A percentile compares a stretch with the other conserved stretches of the same genome.
Evolutionary conservation across 1,140 invertebrate genomes (phyloP).

Genomic region (Drosophila miranda): DNA sequence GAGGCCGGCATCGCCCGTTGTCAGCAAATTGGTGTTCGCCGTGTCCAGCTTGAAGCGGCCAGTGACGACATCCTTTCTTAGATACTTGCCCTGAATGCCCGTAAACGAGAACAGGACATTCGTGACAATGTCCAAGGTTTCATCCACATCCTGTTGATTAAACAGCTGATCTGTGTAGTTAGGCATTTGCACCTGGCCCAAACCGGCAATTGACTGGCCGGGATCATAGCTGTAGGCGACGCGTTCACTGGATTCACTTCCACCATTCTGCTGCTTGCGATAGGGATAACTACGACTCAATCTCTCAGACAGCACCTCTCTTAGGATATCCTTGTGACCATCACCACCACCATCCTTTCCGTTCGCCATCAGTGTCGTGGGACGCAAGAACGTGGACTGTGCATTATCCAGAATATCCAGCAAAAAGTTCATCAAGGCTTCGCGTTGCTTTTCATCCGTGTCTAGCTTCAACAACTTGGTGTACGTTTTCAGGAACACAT

Average conservation of each 20-base stretch:
- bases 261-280: constrained; percentile 7
- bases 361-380: too few species aligned
- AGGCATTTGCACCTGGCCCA: constrained; percentile 1
- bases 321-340: too few species aligned
- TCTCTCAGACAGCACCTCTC: too few species aligned
- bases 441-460: too few species aligned
- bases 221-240: constrained; percentile 29
- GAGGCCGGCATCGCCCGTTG: constrained; percentile 83
- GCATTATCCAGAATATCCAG: too few species aligned
- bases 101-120: constrained; percentile 92
- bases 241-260: too few species aligned
- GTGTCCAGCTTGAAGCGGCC: constrained; percentile 88
- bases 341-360: too few species aligned
- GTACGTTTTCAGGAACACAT: too few species aligned
- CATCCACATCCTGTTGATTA: constrained; percentile 43
- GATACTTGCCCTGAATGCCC: constrained; percentile 90
- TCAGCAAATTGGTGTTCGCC: constrained; percentile 82
- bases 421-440: too few species aligned
- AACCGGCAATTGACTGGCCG: constrained; percentile 2
- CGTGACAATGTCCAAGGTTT: constrained; percentile 84
- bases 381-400: too few species aligned
- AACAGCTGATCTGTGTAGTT: constrained; percentile 21
- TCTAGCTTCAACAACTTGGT: too few species aligned
- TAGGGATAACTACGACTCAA: too few species aligned
- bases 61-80: constrained; percentile 86